Evolutionary conservation across 2,888 invertebrate genomes (phyloP), one percentile per base, ranked within the genome.

Genomic region (Boloria euphrosyne): DNA sequence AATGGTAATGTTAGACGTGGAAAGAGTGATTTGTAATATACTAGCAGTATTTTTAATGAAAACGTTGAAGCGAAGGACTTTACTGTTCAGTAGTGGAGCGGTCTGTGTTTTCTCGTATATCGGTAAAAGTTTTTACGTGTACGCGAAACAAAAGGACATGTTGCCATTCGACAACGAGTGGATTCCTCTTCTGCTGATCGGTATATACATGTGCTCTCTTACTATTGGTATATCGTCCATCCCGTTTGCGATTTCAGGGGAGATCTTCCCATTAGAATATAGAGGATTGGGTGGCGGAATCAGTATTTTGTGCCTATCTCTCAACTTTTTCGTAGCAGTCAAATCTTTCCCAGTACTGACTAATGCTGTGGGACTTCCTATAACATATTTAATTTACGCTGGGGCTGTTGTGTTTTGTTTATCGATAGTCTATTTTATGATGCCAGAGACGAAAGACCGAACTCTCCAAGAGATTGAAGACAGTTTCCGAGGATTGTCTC

Each of bases 161-260:
- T 66, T 89, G 13, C 83, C 87, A 0, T 83, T 77, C 43, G 84
- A 87, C n/a, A 81, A 79, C 22, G 87, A 90, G 61, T 93, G 92
- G 90, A 75, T 93, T 13, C 90, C 93, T 0, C 80, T 94, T 77
- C 71, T 86, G 69, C 79, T 93, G 73, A 83, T 94, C 70, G 82
- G 94, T 66, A 70, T 88, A 0, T 95, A 95, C 74, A 94, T 94
- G 79, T 89, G 92, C 13, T 93, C 94, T 22, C 83, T 94, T 55
- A 91, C 93, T 13, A 85, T 94, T 10, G 95, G 95, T 1, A 87
- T 94, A 67, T 90, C 94, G 4, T 94, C 95, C 0, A 84, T 96
- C 70, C 95, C 96, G 0, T 96, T 96, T 88, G 93, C 95, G 14
- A 91, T 96, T 83, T 94, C 95, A 62, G 95, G 95, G 0, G 96